Percentiles rank a stretch among this genome's conserved stretches.
These are phyloP conservation scores for Brenthis ino DNA, from an alignment of 2,888 invertebrate species.

Conservation along the genomic window DNA sequence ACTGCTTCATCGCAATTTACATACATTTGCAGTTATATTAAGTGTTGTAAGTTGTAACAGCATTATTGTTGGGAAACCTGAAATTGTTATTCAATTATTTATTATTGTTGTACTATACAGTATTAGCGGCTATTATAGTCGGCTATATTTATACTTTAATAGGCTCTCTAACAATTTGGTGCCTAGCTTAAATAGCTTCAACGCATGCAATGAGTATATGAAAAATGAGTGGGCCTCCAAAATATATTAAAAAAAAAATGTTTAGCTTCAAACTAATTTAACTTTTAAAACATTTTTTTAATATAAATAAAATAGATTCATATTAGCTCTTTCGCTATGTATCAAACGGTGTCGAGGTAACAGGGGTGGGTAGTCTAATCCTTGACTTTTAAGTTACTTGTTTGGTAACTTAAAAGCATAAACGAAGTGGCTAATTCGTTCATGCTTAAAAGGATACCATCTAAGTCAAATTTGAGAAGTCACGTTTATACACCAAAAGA, in stretches of 20 bases:
- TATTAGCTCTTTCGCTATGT: too few species aligned
- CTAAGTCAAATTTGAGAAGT: too few species aligned
- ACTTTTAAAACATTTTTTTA: too few species aligned
- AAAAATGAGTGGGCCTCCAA: background rate
- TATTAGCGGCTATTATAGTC: conserved; percentile 14
- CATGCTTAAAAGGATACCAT: too few species aligned
- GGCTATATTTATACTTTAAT: conserved; percentile 11
- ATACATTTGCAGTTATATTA: conserved; percentile 25
- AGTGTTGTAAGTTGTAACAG: conserved; percentile 8
- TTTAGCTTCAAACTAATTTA: too few species aligned
- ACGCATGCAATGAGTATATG: conserved; percentile 9
- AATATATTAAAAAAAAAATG: background rate
- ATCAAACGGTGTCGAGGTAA: too few species aligned
- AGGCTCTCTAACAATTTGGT: conserved; percentile 42
- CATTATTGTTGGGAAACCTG: conserved; percentile 3
- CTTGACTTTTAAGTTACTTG: too few species aligned
- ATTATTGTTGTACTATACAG: conserved; percentile 11
- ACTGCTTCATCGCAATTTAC: conserved; percentile 20
- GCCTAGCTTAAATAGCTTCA: background rate
- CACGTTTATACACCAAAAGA: too few species aligned
- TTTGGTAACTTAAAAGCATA: too few species aligned
- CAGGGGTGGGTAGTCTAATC: too few species aligned
- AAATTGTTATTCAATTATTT: conserved; percentile 19
- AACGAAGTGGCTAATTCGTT: too few species aligned
- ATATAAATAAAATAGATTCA: too few species aligned